Base-by-base conservation (phyloP, 2,797 vertebrate genomes). In the Hyperoplus immaculatus region DNA sequence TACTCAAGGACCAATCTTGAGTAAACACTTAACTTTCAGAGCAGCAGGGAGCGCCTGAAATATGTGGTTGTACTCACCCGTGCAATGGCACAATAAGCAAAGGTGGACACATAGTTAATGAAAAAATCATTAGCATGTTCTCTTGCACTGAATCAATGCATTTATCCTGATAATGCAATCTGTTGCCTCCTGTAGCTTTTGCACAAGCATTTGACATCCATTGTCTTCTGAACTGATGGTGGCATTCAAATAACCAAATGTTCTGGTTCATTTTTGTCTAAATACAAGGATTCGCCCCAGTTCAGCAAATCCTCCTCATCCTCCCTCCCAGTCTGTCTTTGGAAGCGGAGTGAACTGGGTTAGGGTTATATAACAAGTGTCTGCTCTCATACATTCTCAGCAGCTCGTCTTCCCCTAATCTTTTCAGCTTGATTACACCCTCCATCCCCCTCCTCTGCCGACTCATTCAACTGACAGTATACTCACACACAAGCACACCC, bases 381-480 rank as follows among this genome's bases (percentile, higher is more conserved):
- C 94, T 92, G 84, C 87, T 88, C 90, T 83, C 89, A 93, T 90
- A 91, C 85, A 93, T 89, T 80, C 89, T 93, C 89, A 78, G 88
- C 81, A 83, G 85, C 89, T 94, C 90, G 74, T 93, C 93, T 93
- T 93, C 88, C 84, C 87, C 87, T 95, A 94, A 93, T 94, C 93
- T 91, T 88, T 94, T 95, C 92, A 89, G 94, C 93, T 94, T 93
- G 90, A 95, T 95, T 93, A 88, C 89, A 82, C 91, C 84, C 83
- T 76, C 84, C 82, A 71, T 69, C 88, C 88, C 80, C 77, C 83
- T 75, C 84, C 83, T 77, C 84, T 80, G 81, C 72, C 65, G 29
- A 86, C 83, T 91, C 89, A 89, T 78, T 92, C 85, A 76, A 74
- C 71, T 80, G 75, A 75, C 69, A 73, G 72, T 47, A 60, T 81